Evolutionary conservation across 2,797 vertebrate genomes (phyloP), one percentile per base, ranked within the genome.

Genomic region (Leuciscus waleckii): DNA sequence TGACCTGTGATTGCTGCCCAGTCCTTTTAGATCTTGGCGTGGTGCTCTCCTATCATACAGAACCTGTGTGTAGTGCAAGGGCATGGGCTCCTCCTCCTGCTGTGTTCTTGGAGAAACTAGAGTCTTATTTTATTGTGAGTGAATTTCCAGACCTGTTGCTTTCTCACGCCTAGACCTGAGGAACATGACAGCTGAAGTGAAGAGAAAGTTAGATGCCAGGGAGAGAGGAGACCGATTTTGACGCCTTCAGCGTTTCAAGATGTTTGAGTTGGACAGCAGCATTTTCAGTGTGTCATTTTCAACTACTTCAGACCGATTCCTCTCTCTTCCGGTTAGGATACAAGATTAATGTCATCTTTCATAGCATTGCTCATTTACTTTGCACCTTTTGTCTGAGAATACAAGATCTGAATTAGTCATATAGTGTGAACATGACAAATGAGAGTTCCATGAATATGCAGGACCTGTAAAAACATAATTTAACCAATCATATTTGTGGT

Each of bases 61-160:
- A 71, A 21, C 37, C 39, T 19, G 67, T 41, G 3, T 63, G 35
- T 39, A 35, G 29, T 35, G 58, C 58, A 37, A 76, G 56, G 58
- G 29, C 61, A 37, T 65, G 56, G 14, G 39, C 54, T 73, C n/a
- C 83, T 85, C 37, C 21, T 63, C 83, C 51, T 46, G 76, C 83
- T 79, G 83, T 39, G 83, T 56, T 79, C 68, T 79, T 14, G 5
- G 14, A 85, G 77, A 79, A 85, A 65, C 54, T 49, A 37, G 29
- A 61, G 49, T 43, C 67, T 70, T 37, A 10, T 74, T 74, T 39
- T 39, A 74, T 63, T 76, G 26, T 73, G 23, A 74, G 69, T 81
- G 71, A 84, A 87, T 84, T 73, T 87, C 37, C 74, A 70, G 68
- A 87, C 73, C 61, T 65, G 74, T 79, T 81, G 46, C 69, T 82